phyloP scores from a whole-genome alignment of 2,888 invertebrate species.

The Fissipunctia ypsillon region DNA sequence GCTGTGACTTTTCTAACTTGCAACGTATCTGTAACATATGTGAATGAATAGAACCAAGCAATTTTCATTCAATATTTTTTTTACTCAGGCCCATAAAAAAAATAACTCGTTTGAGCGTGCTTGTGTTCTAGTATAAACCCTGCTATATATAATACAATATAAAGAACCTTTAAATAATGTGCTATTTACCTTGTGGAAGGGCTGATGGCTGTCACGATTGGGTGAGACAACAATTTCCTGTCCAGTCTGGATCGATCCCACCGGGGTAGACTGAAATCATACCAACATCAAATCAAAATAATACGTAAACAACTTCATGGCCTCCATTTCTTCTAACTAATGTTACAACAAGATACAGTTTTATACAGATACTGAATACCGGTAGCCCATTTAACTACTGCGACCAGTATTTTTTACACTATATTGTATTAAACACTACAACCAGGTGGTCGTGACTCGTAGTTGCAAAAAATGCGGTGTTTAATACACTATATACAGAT shows the following conservation, averaged over 20 bases:
- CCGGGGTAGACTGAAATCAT: constrained; percentile 96
- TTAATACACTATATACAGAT: not conserved
- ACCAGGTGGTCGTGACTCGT: too few species aligned
- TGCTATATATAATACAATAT: too few species aligned
- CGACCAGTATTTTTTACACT: not conserved
- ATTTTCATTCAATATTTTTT: not conserved
- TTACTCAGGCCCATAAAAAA: not conserved
- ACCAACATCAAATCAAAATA: constrained; percentile 53
- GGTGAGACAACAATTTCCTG: constrained; percentile 98
- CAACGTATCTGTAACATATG: not conserved
- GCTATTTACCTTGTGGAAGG: constrained; percentile 93
- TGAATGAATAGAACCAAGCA: not conserved
- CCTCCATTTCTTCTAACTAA: not conserved
- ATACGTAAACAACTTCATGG: not conserved
- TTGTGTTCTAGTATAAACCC: not conserved
- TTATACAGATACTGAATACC: constrained; percentile 16
- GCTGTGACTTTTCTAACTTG: not conserved
- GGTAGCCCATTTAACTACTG: not conserved
- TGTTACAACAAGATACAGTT: constrained; percentile 4
- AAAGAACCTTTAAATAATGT: not conserved
- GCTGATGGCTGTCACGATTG: constrained; percentile 95
- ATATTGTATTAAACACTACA: not conserved
- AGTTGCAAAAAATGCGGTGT: not conserved
- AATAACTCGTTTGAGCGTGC: not conserved
- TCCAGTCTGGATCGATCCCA: constrained; percentile 97